Evolutionary conservation across 1,140 invertebrate species (phyloP), one percentile per base, ranked within the genome.

Genomic region (Drosophila pectinifera): DNA sequence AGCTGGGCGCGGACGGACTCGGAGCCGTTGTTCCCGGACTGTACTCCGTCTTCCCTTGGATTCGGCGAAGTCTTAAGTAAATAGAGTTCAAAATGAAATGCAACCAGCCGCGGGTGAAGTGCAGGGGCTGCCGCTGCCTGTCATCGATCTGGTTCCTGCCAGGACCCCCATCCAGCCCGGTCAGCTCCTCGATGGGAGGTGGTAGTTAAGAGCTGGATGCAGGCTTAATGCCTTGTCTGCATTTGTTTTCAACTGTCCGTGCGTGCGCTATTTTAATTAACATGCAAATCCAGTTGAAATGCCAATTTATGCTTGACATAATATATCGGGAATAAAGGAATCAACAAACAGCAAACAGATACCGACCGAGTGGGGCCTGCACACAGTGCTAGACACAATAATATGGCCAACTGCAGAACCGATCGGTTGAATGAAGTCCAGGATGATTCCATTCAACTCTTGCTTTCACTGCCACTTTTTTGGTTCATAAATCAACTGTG

Each of bases 211-310:
- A 54, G 79, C 62, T 73, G n/a, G n/a, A n/a, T n/a, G n/a, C n/a
- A n/a, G n/a, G n/a, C n/a, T 85, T 84, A 84, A 85, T 84, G 77
- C 63, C 81, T 69, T 83, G 83, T 89, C 76, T 73, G 84, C 67
- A 88, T 88, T 89, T 88, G 80, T 89, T 89, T 88, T 89, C 84
- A 80, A 68, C 84, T 88, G 80, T 89, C 84, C 72, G 79, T 89
- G 84, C 76, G 72, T 86, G 70, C 76, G 73, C 61, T 84, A 88
- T 88, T 88, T 88, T 88, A 88, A 88, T 88, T 88, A 88, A 88
- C 84, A 88, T 88, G 84, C 84, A 88, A 88, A 88, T 88, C 84
- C 84, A 88, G 84, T 88, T 84, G 84, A 88, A 88, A 89, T 88
- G 85, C 84, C 84, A 88, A 90, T 88, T 88, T 89, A 84, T 89